Base-by-base conservation (phyloP, 2,888 invertebrate species). In the Catocala fraxini region DNA sequence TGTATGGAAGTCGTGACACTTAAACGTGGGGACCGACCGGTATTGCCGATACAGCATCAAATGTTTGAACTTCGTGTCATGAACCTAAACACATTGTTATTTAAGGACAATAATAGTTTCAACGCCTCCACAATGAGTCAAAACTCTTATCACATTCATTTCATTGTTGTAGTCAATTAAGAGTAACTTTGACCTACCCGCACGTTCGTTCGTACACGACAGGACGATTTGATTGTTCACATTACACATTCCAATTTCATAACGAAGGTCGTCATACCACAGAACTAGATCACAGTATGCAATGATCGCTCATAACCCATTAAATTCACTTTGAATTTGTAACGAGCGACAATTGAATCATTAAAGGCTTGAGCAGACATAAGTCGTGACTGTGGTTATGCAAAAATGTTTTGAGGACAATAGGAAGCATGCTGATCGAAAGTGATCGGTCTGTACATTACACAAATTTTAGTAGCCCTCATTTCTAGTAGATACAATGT, bases 371-470 rank as follows among this genome's bases (percentile, higher is more conserved):
- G 73, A 76, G 77, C 78, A 84, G 82, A 82, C 74, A 61, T 62
- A 71, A 81, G 74, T 92, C 93, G 93, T 92, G 92, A 91, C 85
- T 71, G 77, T 67, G 67, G 78, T 91, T 91, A 91, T 92, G 93
- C 91, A 91, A 93, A 93, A 85, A 76, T 75, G 76, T 83, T 81
- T 79, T 75, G 77, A 80, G 70, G 83, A 85, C 83, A 86, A 87
- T 81, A 87, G 87, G 88, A 89, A 88, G 87, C 85, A 79, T 71
- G 81, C 77, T 70, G 78, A 82, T 84, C 75, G 81, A 86, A 86
- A 88, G 69, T 73, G 61, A 65, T 71, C 57, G 59, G 79, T 71
- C 52, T 65, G 79, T 75, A 79, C 75, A 79, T 75, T 75, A 74
- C 68, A 80, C 80, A 71, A 68, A 74, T 68, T 70, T 73, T 64